phyloP scores from a whole-genome alignment of 2,888 invertebrate species.

The Alcis repandata region DNA sequence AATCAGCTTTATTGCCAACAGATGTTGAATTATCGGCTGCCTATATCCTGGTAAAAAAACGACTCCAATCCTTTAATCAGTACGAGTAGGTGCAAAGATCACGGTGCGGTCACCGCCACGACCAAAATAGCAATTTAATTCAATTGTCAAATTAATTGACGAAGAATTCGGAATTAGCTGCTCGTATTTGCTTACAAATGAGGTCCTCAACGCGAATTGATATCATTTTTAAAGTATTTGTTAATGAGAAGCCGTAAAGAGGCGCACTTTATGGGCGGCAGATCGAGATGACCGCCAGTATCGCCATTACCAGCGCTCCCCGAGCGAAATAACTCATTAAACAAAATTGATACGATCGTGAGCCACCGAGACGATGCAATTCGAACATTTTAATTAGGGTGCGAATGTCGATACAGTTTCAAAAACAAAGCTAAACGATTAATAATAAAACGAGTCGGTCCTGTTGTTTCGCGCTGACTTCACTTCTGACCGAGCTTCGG shows the following conservation, averaged over 20 bases:
- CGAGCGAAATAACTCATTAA: slow-evolving; percentile 77
- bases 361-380: slow-evolving; percentile 70
- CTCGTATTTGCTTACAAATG: slow-evolving; percentile 30
- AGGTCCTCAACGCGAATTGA: slow-evolving; percentile 30
- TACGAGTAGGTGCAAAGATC: background rate
- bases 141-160: slow-evolving; percentile 21
- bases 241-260: slow-evolving; percentile 46
- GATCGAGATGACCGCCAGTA: slow-evolving; percentile 46
- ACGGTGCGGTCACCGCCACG: slow-evolving; percentile 3
- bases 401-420: slow-evolving; percentile 63
- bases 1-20: slow-evolving; percentile 47
- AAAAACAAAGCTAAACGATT: slow-evolving; percentile 35
- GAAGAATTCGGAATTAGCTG: slow-evolving; percentile 20
- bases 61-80: slow-evolving; percentile 17
- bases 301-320: slow-evolving; percentile 54
- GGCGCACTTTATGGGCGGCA: slow-evolving; percentile 43
- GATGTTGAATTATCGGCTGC: slow-evolving; percentile 40
- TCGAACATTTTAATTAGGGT: slow-evolving; percentile 82
- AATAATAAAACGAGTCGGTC: slow-evolving; percentile 29
- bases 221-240: slow-evolving; percentile 34
- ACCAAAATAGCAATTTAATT: slow-evolving; percentile 10
- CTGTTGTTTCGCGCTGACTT: slow-evolving; percentile 43
- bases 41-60: slow-evolving; percentile 43
- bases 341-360: slow-evolving; percentile 82
- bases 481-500: slow-evolving; percentile 54